Conservation (phyloP, 2,113 vertebrate genomes). For the Toxotes jaculatrix region DNA sequence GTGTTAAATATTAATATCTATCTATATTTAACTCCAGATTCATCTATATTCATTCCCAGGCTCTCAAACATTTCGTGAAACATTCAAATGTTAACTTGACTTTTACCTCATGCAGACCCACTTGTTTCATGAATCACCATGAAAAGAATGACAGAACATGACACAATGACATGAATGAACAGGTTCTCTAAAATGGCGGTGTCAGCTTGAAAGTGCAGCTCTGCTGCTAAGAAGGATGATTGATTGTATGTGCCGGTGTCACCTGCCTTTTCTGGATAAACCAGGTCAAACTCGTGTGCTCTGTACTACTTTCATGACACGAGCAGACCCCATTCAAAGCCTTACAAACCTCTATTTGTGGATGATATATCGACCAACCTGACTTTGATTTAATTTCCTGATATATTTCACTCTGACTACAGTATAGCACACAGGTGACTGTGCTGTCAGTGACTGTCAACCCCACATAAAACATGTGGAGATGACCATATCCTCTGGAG, state of each 20-base stretch:
- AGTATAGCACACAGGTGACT: neutral
- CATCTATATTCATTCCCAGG: neutral
- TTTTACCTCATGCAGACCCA: neutral
- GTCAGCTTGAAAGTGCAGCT: neutral
- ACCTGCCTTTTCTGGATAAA: neutral
- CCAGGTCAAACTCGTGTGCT: neutral
- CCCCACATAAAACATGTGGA: neutral
- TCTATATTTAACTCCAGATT: too few relatives aligned
- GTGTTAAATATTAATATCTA: neutral
- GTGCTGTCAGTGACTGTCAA: constrained; percentile 6
- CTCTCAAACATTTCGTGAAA: neutral
- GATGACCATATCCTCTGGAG: constrained; percentile 5
- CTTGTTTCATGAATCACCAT: neutral
- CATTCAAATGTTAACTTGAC: neutral
- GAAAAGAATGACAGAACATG: too few relatives aligned
- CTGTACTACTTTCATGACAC: neutral
- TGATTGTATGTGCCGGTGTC: neutral
- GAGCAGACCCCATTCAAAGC: neutral
- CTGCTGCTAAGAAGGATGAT: neutral
- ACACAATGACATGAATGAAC: neutral
- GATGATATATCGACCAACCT: neutral
- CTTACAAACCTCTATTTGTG: neutral
- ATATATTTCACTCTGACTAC: constrained; percentile 6
- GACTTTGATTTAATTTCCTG: neutral
- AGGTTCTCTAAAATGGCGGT: neutral